Percentiles rank a stretch among this genome's conserved stretches.
phyloP scores from a whole-genome alignment of 2,888 invertebrate species.

The Panzeria rudis region DNA sequence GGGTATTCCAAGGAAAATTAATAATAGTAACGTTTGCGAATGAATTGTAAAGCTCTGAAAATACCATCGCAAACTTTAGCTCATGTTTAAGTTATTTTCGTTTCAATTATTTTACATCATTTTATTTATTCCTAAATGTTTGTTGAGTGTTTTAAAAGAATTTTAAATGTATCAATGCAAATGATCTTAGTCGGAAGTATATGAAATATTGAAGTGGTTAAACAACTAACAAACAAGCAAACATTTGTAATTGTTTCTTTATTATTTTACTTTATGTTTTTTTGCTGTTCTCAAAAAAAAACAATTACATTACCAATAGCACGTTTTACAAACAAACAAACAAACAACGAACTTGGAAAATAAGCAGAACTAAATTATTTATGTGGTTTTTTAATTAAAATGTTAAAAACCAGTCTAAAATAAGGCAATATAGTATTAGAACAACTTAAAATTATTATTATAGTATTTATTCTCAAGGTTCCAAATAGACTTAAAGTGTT shows the following conservation, averaged over 20 bases:
- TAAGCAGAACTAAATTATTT: conserved; percentile 15
- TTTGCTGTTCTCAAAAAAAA: background rate
- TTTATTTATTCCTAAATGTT: conserved; percentile 9
- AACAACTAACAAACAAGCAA: background rate
- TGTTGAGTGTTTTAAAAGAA: background rate
- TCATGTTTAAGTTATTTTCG: background rate
- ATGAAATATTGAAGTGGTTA: conserved; percentile 1
- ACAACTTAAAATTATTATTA: conserved; percentile 1
- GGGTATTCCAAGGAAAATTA: too few species aligned
- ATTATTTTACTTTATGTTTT: background rate
- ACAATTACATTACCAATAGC: background rate
- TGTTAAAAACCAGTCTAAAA: conserved; percentile 48
- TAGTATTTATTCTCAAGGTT: conserved; percentile 35
- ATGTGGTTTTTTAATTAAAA: conserved; percentile 19
- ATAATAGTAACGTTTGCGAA: too few species aligned
- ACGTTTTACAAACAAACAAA: background rate
- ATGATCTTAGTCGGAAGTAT: conserved; percentile 46
- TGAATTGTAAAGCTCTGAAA: too few species aligned
- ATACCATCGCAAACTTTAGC: too few species aligned
- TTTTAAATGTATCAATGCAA: conserved; percentile 16
- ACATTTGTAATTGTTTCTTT: conserved; percentile 1
- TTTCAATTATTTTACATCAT: too few species aligned
- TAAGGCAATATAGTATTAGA: conserved; percentile 29
- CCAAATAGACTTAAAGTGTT: conserved; percentile 4
- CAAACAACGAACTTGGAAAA: background rate